phyloP scores from a whole-genome alignment of 2,113 vertebrate genomes.

The Pelecanoides urinatrix region DNA sequence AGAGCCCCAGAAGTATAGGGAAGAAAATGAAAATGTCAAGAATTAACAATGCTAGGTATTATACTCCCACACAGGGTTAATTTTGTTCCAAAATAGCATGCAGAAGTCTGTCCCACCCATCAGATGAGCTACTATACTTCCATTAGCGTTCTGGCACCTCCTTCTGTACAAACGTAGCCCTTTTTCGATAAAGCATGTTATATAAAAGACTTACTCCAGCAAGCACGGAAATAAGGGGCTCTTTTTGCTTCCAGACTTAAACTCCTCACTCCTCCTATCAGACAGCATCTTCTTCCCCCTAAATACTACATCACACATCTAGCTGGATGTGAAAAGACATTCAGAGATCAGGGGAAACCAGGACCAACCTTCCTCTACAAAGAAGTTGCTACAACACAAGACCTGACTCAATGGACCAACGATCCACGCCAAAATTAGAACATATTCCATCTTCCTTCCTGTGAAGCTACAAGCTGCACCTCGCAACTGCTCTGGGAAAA shows the following conservation, averaged over 20 bases:
- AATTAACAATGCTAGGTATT: background rate
- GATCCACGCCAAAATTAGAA: background rate
- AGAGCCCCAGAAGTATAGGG: background rate
- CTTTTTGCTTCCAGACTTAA: background rate
- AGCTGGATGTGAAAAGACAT: background rate
- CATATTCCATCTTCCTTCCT: background rate
- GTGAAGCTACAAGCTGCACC: background rate
- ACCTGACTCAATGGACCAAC: background rate
- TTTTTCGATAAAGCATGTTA: background rate
- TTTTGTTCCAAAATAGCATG: background rate
- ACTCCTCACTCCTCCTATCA: background rate
- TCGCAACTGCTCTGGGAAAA: background rate
- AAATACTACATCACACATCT: background rate
- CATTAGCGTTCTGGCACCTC: conserved; percentile 35
- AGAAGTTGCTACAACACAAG: background rate
- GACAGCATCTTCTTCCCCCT: background rate
- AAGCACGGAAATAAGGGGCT: background rate
- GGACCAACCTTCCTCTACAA: background rate
- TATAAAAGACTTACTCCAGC: background rate
- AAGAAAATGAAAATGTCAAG: background rate
- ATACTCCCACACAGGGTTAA: background rate
- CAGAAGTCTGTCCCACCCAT: conserved; percentile 25
- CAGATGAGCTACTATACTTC: conserved; percentile 22
- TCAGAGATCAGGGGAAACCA: background rate
- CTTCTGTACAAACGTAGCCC: conserved; percentile 4